Conservation (phyloP, 2,888 invertebrate genomes). For the Epirrita christyi region DNA sequence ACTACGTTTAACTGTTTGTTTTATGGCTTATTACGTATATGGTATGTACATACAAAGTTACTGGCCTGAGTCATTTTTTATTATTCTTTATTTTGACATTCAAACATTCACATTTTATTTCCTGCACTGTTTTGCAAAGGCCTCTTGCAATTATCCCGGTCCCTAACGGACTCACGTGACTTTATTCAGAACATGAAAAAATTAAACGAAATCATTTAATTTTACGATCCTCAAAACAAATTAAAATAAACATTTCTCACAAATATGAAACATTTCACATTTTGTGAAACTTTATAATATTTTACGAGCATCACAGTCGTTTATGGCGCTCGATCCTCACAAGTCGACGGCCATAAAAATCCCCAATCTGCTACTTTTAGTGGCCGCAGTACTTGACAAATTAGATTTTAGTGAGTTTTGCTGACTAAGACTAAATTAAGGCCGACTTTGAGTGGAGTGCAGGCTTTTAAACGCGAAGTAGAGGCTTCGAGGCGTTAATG, state of each 20-base stretch:
- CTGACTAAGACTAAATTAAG: slow-evolving; percentile 81
- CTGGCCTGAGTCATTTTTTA: too few species aligned
- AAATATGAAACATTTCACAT: slow-evolving; percentile 32
- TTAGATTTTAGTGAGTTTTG: slow-evolving; percentile 81
- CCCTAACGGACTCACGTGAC: too few species aligned
- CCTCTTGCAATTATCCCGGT: too few species aligned
- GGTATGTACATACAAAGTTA: too few species aligned
- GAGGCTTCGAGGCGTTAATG: slow-evolving; percentile 77
- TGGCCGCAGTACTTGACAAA: slow-evolving; percentile 77
- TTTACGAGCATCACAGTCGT: slow-evolving; percentile 37
- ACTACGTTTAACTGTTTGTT: too few species aligned
- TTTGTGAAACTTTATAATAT: slow-evolving; percentile 38
- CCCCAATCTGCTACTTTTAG: slow-evolving; percentile 45
- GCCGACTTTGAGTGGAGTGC: slow-evolving; percentile 82
- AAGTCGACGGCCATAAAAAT: slow-evolving; percentile 30
- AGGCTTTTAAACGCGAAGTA: slow-evolving; percentile 84
- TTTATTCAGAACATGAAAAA: too few species aligned
- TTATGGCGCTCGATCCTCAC: slow-evolving; percentile 32
- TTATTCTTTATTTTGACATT: too few species aligned
- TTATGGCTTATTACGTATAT: too few species aligned
- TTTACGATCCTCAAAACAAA: slow-evolving; percentile 11
- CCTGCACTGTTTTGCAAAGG: too few species aligned
- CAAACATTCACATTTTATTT: too few species aligned
- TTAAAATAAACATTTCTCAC: slow-evolving; percentile 28
- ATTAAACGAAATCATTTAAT: background rate